These are phyloP conservation scores for Cercocebus atys DNA, from an alignment of 2,113 vertebrate species.

Conservation along the genomic window DNA sequence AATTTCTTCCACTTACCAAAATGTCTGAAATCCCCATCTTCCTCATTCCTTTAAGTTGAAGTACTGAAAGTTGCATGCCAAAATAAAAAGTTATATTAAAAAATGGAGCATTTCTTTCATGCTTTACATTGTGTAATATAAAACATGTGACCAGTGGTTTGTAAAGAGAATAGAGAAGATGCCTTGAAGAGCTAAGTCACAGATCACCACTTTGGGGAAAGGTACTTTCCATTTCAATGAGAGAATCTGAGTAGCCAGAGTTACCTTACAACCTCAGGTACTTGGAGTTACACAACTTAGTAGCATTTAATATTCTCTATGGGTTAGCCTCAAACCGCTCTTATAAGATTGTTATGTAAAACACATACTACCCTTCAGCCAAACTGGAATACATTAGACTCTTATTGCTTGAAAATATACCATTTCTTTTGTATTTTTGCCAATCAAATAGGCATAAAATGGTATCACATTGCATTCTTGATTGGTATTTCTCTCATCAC, in stretches of 20 bases:
- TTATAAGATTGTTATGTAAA: neutral
- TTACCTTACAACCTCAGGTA: neutral
- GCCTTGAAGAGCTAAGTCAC: neutral
- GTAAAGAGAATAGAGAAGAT: neutral
- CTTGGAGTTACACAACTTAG: neutral
- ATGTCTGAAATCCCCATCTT: conserved; percentile 14
- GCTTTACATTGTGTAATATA: neutral
- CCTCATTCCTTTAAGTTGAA: neutral
- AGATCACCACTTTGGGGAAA: neutral
- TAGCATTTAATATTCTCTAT: neutral
- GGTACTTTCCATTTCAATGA: neutral
- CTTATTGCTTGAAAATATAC: neutral
- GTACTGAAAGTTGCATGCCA: neutral
- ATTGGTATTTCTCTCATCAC: neutral
- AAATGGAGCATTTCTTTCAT: neutral
- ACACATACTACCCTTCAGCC: neutral
- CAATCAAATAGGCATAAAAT: neutral
- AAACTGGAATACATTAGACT: neutral
- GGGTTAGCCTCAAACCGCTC: neutral
- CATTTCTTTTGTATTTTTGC: neutral
- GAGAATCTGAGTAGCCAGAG: neutral
- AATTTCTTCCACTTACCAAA: neutral
- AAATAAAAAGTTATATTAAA: neutral
- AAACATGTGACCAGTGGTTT: neutral
- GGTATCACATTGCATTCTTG: neutral